A percentile compares a stretch with the other conserved stretches of the same genome.
phyloP scores from a whole-genome alignment of 2,888 invertebrate species.

The Isotomurus palustris region DNA sequence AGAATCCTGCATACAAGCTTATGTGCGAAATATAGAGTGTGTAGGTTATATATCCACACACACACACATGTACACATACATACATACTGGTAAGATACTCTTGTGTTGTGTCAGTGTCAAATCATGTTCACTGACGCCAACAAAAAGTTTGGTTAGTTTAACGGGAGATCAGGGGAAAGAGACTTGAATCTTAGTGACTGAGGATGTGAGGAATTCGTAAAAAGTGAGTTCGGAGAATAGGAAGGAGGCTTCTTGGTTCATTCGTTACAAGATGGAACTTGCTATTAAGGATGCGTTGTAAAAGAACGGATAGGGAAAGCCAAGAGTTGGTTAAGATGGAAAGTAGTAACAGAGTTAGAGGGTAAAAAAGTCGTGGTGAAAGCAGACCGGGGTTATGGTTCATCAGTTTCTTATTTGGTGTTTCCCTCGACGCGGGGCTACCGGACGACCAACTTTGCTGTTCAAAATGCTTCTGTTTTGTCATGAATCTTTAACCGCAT shows the following conservation, averaged over 20 bases:
- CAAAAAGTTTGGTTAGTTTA: conserved; percentile 14
- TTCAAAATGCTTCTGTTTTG: conserved; percentile 8
- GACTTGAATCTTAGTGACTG: neutral
- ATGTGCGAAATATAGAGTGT: too few species aligned
- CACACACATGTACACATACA: too few species aligned
- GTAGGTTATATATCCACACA: too few species aligned
- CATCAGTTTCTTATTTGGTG: conserved; percentile 17
- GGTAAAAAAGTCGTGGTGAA: conserved; percentile 6
- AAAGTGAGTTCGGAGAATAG: too few species aligned
- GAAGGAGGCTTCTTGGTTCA: too few species aligned
- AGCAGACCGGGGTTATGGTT: conserved; percentile 11
- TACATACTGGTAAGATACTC: too few species aligned
- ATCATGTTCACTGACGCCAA: conserved; percentile 16
- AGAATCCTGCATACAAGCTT: too few species aligned
- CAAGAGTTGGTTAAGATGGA: neutral
- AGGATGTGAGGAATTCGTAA: conserved; percentile 1
- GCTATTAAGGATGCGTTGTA: too few species aligned
- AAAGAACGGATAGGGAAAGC: conserved; percentile 6
- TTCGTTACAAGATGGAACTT: too few species aligned
- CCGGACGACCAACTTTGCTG: conserved; percentile 9
- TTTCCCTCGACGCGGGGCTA: conserved; percentile 6
- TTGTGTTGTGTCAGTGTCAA: conserved; percentile 15
- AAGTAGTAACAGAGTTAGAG: too few species aligned
- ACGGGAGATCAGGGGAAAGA: neutral
- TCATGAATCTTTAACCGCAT: conserved; percentile 18